A percentile compares a stretch with the other conserved stretches of the same genome.
phyloP scores from a whole-genome alignment of 2,113 vertebrate genomes.

The Hemicordylus capensis region DNA sequence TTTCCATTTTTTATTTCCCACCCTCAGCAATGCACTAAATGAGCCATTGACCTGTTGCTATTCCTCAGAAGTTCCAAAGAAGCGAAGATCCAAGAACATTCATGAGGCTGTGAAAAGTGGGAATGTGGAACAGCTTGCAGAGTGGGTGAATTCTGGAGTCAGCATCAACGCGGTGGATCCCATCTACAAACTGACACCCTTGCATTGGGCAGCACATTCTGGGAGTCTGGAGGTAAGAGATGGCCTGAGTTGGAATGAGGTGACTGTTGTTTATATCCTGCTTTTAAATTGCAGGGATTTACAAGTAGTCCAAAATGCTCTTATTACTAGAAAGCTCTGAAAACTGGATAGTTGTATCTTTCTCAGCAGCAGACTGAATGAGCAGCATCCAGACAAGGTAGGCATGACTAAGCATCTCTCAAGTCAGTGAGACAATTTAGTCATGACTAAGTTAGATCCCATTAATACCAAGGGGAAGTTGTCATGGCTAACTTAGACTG shows the following conservation, averaged over 20 bases:
- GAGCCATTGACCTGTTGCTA: slow-evolving; percentile 25
- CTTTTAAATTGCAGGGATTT: too few species aligned
- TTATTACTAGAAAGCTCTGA: too few species aligned
- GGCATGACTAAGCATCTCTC: too few species aligned
- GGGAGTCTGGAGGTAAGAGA: slow-evolving; percentile 83
- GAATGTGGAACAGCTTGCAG: slow-evolving; percentile 73
- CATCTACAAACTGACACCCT: slow-evolving; percentile 77
- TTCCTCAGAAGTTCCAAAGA: slow-evolving; percentile 62
- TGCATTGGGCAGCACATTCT: slow-evolving; percentile 83
- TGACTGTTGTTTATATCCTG: neutral
- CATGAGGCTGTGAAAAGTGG: slow-evolving; percentile 77
- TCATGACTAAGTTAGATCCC: too few species aligned
- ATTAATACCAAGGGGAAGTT: too few species aligned
- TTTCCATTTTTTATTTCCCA: too few species aligned
- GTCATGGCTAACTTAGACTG: too few species aligned
- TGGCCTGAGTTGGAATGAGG: neutral
- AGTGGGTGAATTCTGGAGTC: slow-evolving; percentile 68
- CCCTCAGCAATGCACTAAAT: neutral
- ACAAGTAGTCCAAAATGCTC: too few species aligned
- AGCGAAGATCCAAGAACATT: slow-evolving; percentile 59
- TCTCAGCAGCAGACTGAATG: too few species aligned
- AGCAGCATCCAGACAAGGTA: too few species aligned
- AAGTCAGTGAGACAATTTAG: too few species aligned
- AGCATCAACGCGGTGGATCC: slow-evolving; percentile 76
- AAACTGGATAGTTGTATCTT: too few species aligned